Evolutionary conservation across 2,797 vertebrate species (phyloP).

Genomic region (Leptodactylus fallax): DNA sequence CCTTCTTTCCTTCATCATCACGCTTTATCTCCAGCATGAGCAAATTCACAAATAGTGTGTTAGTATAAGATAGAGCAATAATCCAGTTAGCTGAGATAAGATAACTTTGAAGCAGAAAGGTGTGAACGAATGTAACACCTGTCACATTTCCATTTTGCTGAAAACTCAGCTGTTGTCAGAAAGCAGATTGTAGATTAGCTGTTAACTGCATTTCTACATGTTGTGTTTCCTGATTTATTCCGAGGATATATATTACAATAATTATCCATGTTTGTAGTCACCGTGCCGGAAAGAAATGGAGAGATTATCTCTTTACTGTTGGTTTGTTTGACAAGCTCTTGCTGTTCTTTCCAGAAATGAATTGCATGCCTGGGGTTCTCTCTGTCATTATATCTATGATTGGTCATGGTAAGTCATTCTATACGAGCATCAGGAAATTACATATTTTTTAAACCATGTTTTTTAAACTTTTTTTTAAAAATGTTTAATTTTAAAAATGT

Average conservation of each 20-base stretch:
- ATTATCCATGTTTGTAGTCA: not conserved
- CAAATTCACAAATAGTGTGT: conserved; percentile 11
- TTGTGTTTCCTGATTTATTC: not conserved
- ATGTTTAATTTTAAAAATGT: too few species aligned
- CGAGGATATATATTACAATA: not conserved
- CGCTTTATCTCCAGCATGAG: conserved; percentile 19
- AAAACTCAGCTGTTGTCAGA: conserved; percentile 29
- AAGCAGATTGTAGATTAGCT: not conserved
- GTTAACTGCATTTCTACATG: not conserved
- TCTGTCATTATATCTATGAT: not conserved
- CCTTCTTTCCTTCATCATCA: conserved; percentile 1
- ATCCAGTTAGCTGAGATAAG: conserved; percentile 23
- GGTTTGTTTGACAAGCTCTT: not conserved
- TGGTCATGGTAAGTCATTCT: not conserved
- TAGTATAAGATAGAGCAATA: conserved; percentile 19
- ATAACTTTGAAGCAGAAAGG: conserved; percentile 22
- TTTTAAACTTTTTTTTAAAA: too few species aligned
- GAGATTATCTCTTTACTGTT: not conserved
- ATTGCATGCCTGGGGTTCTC: not conserved
- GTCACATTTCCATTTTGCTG: conserved; percentile 14
- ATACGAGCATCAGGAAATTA: not conserved
- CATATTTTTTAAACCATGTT: too few species aligned
- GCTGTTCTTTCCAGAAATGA: not conserved
- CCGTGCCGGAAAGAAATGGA: not conserved
- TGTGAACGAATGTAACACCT: conserved; percentile 29